Evolutionary conservation across 2,113 vertebrate species (phyloP).

Genomic region (Chlamydotis undulata): DNA sequence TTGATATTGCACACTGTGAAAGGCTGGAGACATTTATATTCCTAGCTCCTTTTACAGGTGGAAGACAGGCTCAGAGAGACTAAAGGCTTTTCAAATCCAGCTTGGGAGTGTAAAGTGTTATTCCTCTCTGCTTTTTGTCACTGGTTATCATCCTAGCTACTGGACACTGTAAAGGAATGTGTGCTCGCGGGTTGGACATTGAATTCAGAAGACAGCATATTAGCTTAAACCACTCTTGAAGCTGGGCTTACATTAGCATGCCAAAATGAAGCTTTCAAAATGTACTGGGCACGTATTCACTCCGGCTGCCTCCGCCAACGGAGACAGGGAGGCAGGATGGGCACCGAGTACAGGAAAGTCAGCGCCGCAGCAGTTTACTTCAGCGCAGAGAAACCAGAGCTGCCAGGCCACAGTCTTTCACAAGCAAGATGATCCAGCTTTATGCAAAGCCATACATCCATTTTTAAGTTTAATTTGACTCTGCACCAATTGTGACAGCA

Average conservation of each 20-base stretch:
- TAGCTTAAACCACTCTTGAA: not conserved
- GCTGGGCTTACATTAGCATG: not conserved
- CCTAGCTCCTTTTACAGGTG: not conserved
- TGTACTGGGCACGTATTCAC: accelerated
- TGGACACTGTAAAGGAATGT: not conserved
- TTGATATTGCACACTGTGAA: not conserved
- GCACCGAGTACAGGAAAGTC: not conserved
- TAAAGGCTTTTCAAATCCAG: not conserved
- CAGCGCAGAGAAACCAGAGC: not conserved
- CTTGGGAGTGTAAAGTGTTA: accelerated
- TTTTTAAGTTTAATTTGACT: not conserved
- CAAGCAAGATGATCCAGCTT: not conserved
- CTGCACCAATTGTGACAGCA: not conserved
- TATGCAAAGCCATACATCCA: accelerated
- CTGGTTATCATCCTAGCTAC: not conserved
- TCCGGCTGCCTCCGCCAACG: not conserved
- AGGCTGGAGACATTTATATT: not conserved
- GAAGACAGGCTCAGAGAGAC: not conserved
- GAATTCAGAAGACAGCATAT: not conserved
- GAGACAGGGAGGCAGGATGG: not conserved
- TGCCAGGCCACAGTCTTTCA: not conserved
- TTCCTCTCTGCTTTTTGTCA: not conserved
- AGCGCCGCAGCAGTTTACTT: accelerated
- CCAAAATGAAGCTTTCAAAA: not conserved
- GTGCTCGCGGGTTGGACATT: not conserved